Evolutionary conservation across 92 coral and sea anemone genomes (phyloP), one percentile per base, ranked within the genome.

Genomic region (Palythoa grandiflora): DNA sequence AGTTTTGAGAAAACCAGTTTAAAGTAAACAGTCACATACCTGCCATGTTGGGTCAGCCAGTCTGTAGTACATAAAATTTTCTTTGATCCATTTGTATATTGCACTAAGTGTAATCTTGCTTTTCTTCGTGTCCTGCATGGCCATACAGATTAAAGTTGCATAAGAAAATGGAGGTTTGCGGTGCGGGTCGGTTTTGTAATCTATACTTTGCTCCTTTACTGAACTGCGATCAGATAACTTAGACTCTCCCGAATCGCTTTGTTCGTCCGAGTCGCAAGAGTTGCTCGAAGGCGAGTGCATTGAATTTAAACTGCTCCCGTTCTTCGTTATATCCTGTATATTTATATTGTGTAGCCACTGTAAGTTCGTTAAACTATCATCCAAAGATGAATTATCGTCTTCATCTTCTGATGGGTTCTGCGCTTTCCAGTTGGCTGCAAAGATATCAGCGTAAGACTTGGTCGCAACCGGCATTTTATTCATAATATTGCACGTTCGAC

Each of bases 21-120:
- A 44, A 44, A 44, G 50, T 2, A 44, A 44, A 44, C 50, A 44
- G 50, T 21, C n/a, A 59, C 92, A 68, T 90, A 97, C 99, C 94
- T 97, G 99, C 99, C 99, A 97, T 1, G 99, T 97, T 1, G 99
- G 99, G 65, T 97, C 99, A 9, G 99, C 99, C 12, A 92, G 78
- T 59, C 98, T 71, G 88, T 95, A 97, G 74, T 95, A 97, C 95
- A 97, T 92, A 68, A 95, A 97, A 75, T 95, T 95, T 36, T 97
- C 99, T 35, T 96, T 94, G 71, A 97, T 97, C 99, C 99, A 97
- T 79, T 97, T 97, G 88, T 97, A 97, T 57, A 97, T 97, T 1
- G 99, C 96, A 68, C 98, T 97, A 0, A 97, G 92, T 9, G 99
- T 97, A n/a, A 97, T 97, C 89, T 97, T 97, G 36, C 89, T 92